These are phyloP conservation scores for Lobophora halterata DNA, from an alignment of 2,888 invertebrate species.

Conservation along the genomic window DNA sequence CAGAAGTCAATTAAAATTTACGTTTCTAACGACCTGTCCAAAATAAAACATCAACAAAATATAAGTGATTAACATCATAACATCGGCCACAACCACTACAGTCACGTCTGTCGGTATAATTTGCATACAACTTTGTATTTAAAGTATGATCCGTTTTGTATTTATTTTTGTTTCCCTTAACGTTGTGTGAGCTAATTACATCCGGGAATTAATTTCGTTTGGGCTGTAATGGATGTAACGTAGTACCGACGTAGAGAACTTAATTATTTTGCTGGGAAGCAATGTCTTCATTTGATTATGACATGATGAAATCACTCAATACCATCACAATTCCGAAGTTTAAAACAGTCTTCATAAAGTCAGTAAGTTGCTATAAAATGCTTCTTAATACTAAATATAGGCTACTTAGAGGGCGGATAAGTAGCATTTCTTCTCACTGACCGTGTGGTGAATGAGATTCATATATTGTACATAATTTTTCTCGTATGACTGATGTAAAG, in stretches of 20 bases:
- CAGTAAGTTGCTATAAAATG: no score
- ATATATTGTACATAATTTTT: no score
- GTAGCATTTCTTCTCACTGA: no score
- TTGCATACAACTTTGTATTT: constrained; percentile 26
- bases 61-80: constrained; percentile 8
- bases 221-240: constrained; percentile 7
- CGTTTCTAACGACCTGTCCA: constrained; percentile 8
- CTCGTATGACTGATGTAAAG: no score
- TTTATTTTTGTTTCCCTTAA: constrained; percentile 26
- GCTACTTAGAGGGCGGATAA: no score
- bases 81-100: constrained; percentile 8
- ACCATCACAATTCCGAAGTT: no score
- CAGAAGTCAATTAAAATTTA: neutral
- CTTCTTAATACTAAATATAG: no score
- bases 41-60: constrained; percentile 1
- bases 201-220: constrained; percentile 27
- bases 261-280: constrained; percentile 6
- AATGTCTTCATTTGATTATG: constrained; percentile 3
- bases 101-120: constrained; percentile 18
- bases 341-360: no score
- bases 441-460: no score
- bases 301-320: neutral
- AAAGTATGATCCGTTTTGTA: constrained; percentile 23
- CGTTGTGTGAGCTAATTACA: constrained; percentile 21
- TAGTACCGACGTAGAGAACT: neutral